Evolutionary conservation across 92 coral and sea anemone species (phyloP).

Genomic region (Pocillopora grandis): DNA sequence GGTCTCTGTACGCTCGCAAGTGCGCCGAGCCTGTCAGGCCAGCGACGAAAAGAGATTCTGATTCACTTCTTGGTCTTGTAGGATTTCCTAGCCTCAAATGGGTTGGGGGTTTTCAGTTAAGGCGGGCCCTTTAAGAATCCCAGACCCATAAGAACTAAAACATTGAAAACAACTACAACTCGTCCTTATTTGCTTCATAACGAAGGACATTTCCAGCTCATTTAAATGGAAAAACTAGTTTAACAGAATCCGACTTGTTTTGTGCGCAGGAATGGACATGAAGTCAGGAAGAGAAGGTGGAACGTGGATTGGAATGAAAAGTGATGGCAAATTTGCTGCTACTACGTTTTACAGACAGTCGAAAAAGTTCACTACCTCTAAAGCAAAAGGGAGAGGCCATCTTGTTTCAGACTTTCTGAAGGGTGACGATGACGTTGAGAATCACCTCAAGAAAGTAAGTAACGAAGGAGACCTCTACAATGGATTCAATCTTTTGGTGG

Average conservation of each 20-base stretch:
- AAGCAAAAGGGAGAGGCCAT: conserved; percentile 69
- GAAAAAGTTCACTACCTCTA: conserved; percentile 26
- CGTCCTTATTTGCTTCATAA: too few species aligned
- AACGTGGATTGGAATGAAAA: conserved; percentile 87
- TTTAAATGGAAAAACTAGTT: neutral
- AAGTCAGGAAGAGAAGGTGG: conserved; percentile 79
- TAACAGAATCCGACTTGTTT: neutral
- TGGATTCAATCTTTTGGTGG: conserved; percentile 87
- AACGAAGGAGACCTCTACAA: conserved; percentile 54
- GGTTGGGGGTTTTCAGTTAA: too few species aligned
- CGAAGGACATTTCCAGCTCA: too few species aligned
- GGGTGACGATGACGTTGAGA: conserved; percentile 44
- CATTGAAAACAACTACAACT: too few species aligned
- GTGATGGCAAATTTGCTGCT: conserved; percentile 74
- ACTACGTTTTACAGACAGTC: conserved; percentile 87
- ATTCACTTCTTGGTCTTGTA: too few species aligned
- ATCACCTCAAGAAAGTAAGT: conserved; percentile 50
- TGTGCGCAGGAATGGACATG: conserved; percentile 72
- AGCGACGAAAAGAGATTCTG: too few species aligned
- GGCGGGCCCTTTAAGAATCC: too few species aligned
- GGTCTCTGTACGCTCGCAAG: too few species aligned
- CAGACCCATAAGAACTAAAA: too few species aligned
- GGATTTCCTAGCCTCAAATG: too few species aligned
- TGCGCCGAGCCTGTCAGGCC: too few species aligned
- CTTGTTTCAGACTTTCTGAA: conserved; percentile 73